Conservation (phyloP, 2,113 vertebrate genomes). For the Melanocharis versteri region DNA sequence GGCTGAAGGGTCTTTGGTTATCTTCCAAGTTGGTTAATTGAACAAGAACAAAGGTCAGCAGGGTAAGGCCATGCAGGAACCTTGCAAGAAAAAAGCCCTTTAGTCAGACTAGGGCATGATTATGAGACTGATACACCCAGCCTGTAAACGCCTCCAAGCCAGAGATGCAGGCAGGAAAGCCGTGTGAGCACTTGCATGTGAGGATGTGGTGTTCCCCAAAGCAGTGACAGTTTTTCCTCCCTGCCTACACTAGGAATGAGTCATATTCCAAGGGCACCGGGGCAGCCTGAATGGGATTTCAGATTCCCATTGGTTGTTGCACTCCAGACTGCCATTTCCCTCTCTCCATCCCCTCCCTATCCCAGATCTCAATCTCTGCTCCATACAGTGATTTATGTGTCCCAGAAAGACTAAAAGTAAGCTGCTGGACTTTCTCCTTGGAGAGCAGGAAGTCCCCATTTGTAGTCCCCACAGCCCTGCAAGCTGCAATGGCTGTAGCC, state of each 20-base stretch:
- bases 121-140: neutral
- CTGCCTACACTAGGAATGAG: neutral
- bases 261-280: neutral
- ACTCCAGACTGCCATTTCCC: neutral
- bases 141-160: neutral
- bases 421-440: neutral
- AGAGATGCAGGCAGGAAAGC: neutral
- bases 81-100: neutral
- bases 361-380: neutral
- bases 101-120: neutral
- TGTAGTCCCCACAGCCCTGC: neutral
- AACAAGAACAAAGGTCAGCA: neutral
- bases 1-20: neutral
- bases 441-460: neutral
- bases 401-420: neutral
- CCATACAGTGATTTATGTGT: neutral
- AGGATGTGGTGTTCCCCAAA: neutral
- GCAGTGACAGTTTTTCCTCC: neutral
- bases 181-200: neutral
- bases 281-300: neutral
- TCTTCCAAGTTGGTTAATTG: neutral
- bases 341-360: neutral
- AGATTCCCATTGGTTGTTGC: neutral
- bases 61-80: neutral
- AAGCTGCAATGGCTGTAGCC: neutral